Evolutionary conservation across 2,113 vertebrate genomes (phyloP), one percentile per base, ranked within the genome.

Genomic region (Nipponia nippon): DNA sequence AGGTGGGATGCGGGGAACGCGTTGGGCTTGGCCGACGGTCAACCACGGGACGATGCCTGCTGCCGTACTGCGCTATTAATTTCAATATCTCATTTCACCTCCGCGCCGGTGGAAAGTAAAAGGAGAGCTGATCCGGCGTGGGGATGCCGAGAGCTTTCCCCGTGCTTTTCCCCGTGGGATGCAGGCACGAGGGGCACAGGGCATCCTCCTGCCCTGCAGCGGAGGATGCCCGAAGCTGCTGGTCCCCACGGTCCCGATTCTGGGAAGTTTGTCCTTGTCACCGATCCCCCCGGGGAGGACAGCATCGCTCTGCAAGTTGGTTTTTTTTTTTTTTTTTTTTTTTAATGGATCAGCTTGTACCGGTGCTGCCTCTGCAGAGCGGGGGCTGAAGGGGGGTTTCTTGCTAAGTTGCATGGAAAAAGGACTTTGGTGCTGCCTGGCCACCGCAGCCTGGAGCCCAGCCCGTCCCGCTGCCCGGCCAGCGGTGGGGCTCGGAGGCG

Each of bases 261-360:
- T 23, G 56, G 61, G 49, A 52, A 44, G 21, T 93, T 95, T 95
- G 96, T 90, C 96, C 96, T 97, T 97, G 95, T 46, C 88, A 1
- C 34, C 4, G 36, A 38, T 13, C 49, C 58, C 49, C 49, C 55
- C 30, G 10, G 34, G 46, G 62, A n/a, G 67, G 25, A 3, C 63
- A 30, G 49, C 61, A 32, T 9, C 20, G 3, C 9, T 20, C 82
- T 7, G 79, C 46, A 21, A 83, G 80, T 25, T 30, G n/a, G n/a
- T 22, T 61, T 18, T 26, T 29, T 42, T 17, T 63, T 77, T 32
- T 30, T 22, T 61, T 18, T 26, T 29, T 42, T 17, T 63, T 77
- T 32, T 52, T 11, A 34, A 49, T 4, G 27, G 72, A 22, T 42
- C 78, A 18, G 86, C 58, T 84, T 2, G 87, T 14, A 25, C 67